Evolutionary conservation across 2,797 vertebrate species (phyloP), one percentile per base, ranked within the genome.

Genomic region (Pyrocephalus nanus): DNA sequence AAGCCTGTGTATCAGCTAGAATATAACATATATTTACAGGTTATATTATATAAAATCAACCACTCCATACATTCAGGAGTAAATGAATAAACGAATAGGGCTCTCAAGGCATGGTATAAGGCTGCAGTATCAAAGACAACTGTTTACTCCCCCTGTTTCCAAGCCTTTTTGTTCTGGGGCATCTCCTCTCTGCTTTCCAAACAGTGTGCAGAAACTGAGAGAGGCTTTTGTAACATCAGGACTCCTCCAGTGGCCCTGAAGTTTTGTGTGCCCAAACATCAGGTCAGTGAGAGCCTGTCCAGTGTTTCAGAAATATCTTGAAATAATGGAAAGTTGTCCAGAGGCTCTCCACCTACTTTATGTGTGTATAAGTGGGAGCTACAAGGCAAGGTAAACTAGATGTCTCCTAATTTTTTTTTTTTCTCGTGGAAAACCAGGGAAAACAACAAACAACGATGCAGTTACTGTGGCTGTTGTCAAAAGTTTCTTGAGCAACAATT

Each of bases 401-500:
- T 9, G 1, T 38, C 51, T 48, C 11, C 22, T 15, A 3, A 0
- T 26, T 15, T n/a, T 38, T 22, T 38, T 22, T 36, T 48, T 20
- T 30, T 30, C 4, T 32, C 20, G 19, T 23, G 32, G 29, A 7
- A 57, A 45, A 79, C 16, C 12, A 67, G 15, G 16, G 15, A 45
- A 70, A 90, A 6, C 3, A 32, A 12, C 5, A 15, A 40, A 3
- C 7, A 65, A 12, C 0, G 1, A 21, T 15, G 32, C 19, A n/a
- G 5, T 60, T 66, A 23, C 61, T 19, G 18, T 89, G 27, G 19
- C 12, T 5, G 4, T 6, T 64, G 53, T 16, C 22, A 67, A 15
- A 53, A 11, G 2, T 42, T 79, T 87, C 40, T 47, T 29, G 21
- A 43, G 26, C 42, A 38, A 11, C 19, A 6, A 16, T 85, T 38